phyloP scores from a whole-genome alignment of 2,113 vertebrate genomes.

The Anas platyrhynchos region DNA sequence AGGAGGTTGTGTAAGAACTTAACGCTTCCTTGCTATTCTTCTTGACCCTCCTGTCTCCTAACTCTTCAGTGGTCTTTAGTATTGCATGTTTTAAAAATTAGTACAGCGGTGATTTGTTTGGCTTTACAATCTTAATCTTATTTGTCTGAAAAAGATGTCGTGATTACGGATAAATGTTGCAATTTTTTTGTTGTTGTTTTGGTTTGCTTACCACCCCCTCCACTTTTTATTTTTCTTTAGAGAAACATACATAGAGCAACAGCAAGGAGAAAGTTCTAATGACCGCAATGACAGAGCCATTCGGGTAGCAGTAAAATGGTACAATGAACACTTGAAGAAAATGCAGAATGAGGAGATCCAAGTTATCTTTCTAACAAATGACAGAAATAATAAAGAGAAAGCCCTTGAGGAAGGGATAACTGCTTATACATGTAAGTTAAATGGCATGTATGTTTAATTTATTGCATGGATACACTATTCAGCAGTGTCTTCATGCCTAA shows the following conservation, averaged over 20 bases:
- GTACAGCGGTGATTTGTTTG: not conserved
- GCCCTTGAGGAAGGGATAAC: constrained; percentile 85
- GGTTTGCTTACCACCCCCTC: not conserved
- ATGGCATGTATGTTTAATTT: not conserved
- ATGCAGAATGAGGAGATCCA: constrained; percentile 72
- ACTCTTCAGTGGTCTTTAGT: not conserved
- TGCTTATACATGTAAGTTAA: constrained; percentile 89
- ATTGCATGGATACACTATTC: not conserved
- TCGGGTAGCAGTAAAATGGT: constrained; percentile 91
- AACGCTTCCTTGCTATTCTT: not conserved
- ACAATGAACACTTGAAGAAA: constrained; percentile 86
- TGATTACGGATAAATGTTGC: not conserved
- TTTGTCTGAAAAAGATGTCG: not conserved
- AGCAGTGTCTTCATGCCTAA: not conserved
- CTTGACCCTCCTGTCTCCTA: not conserved
- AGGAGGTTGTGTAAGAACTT: not conserved
- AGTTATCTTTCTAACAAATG: constrained; percentile 95
- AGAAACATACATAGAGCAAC: constrained; percentile 91
- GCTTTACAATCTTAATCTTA: not conserved
- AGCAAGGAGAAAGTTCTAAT: constrained; percentile 90
- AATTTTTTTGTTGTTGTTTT: not conserved
- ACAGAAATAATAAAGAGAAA: constrained; percentile 90
- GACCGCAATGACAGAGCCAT: constrained; percentile 97
- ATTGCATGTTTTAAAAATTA: fast-evolving
- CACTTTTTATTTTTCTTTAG: constrained; percentile 59